Conservation (phyloP, 1,140 invertebrate genomes). For the Drosophila leontia region DNA sequence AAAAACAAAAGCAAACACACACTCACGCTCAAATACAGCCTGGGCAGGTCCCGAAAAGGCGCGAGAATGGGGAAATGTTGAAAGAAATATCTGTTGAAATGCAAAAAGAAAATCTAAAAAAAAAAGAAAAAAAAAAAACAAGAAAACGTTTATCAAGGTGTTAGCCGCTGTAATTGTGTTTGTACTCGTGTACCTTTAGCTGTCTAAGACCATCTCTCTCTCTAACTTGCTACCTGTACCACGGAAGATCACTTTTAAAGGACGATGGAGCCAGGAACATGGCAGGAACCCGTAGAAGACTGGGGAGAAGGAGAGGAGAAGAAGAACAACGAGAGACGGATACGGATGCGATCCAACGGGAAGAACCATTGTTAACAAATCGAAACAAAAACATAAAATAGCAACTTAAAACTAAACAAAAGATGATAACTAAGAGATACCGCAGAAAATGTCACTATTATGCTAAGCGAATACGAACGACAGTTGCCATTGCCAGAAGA, state of each 20-base stretch:
- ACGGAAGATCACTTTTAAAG: conserved; percentile 10
- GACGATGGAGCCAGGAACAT: neutral
- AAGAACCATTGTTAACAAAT: conserved; percentile 44
- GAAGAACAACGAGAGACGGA: conserved; percentile 38
- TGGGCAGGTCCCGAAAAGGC: conserved; percentile 36
- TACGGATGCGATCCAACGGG: conserved; percentile 15
- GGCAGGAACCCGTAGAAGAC: neutral
- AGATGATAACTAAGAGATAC: neutral
- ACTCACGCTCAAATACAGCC: conserved; percentile 19
- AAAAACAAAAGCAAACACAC: conserved; percentile 23
- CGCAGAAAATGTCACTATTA: conserved; percentile 33
- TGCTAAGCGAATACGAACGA: conserved; percentile 26
- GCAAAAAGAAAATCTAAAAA: neutral
- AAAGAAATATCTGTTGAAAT: conserved; percentile 9
- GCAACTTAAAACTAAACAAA: conserved; percentile 8
- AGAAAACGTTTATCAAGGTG: conserved; percentile 11
- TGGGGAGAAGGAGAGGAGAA: neutral
- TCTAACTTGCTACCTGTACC: conserved; percentile 34
- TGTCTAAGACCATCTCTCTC: conserved; percentile 40
- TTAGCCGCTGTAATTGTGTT: conserved; percentile 44
- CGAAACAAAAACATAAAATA: conserved; percentile 8
- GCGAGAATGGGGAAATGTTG: conserved; percentile 19
- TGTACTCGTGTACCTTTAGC: conserved; percentile 50
- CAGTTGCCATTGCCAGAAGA: neutral
- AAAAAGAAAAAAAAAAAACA: conserved; percentile 10